Conservation (phyloP, 2,797 vertebrate genomes). For the Aeoliscus strigatus region DNA sequence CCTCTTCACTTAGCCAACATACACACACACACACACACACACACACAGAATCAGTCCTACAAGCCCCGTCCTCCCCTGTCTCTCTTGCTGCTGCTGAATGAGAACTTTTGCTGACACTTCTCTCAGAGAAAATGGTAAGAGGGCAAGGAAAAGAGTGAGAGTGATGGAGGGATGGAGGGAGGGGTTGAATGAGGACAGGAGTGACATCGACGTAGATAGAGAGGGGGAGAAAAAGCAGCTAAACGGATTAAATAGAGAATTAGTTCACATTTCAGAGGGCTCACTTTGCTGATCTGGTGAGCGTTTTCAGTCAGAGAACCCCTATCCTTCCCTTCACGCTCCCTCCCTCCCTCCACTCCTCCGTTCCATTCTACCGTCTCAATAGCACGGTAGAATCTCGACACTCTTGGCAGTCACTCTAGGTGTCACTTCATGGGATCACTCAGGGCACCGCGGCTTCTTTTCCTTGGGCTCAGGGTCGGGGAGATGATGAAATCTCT, state of each 20-base stretch:
- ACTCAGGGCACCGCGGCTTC: constrained; percentile 65
- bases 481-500: constrained; percentile 74
- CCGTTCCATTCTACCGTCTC: constrained; percentile 63
- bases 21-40: constrained; percentile 15
- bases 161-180: constrained; percentile 13
- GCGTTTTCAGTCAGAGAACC: constrained; percentile 64
- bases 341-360: constrained; percentile 42
- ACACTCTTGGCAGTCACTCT: constrained; percentile 69
- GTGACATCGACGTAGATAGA: constrained; percentile 47
- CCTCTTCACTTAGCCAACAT: constrained; percentile 48
- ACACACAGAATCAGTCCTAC: constrained; percentile 25
- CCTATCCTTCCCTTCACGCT: constrained; percentile 43
- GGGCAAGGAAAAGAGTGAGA: constrained; percentile 32
- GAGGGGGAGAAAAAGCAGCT: constrained; percentile 49
- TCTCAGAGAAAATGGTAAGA: constrained; percentile 30
- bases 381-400: constrained; percentile 66
- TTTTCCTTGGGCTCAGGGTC: constrained; percentile 59
- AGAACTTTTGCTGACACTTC: constrained; percentile 69
- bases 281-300: constrained; percentile 74
- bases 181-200: constrained; percentile 51
- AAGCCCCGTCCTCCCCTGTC: constrained; percentile 38
- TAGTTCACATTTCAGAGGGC: constrained; percentile 74
- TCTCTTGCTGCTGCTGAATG: constrained; percentile 50
- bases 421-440: constrained; percentile 75
- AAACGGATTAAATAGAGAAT: constrained; percentile 77